A percentile compares a stretch with the other conserved stretches of the same genome.
Conservation (phyloP, 2,888 invertebrate species). For the Shargacucullia verbasci region DNA sequence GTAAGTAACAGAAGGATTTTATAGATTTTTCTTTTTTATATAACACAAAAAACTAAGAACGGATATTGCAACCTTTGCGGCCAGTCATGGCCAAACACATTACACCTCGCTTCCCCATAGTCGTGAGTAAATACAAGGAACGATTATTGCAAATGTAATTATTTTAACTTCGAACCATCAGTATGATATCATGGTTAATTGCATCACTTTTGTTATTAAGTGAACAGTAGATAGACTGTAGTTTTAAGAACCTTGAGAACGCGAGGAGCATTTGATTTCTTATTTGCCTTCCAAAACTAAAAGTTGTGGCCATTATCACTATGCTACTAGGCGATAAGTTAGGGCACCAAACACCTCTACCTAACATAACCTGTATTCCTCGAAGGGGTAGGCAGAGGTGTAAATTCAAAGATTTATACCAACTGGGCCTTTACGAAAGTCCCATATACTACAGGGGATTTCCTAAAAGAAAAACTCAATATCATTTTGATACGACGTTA, state of each 20-base stretch:
- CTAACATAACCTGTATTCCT: no score
- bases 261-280: no score
- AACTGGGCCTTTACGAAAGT: no score
- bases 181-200: conserved; percentile 35
- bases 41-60: conserved; percentile 24
- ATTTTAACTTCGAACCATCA: conserved; percentile 32
- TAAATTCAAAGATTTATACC: no score
- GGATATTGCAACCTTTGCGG: conserved; percentile 36
- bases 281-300: no score
- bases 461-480: no score
- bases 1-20: conserved; percentile 12
- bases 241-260: conserved; percentile 13
- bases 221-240: conserved; percentile 4
- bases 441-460: no score
- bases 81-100: conserved; percentile 52
- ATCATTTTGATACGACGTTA: no score
- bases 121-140: conserved; percentile 43
- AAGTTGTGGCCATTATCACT: no score
- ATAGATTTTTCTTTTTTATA: conserved; percentile 10
- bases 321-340: no score
- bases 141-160: conserved; percentile 40
- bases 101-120: conserved; percentile 39
- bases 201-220: conserved; percentile 19
- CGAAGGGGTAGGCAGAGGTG: no score
- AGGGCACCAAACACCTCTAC: no score